Conservation (phyloP, 2,888 invertebrate genomes). For the Branchinecta sandiegonensis region DNA sequence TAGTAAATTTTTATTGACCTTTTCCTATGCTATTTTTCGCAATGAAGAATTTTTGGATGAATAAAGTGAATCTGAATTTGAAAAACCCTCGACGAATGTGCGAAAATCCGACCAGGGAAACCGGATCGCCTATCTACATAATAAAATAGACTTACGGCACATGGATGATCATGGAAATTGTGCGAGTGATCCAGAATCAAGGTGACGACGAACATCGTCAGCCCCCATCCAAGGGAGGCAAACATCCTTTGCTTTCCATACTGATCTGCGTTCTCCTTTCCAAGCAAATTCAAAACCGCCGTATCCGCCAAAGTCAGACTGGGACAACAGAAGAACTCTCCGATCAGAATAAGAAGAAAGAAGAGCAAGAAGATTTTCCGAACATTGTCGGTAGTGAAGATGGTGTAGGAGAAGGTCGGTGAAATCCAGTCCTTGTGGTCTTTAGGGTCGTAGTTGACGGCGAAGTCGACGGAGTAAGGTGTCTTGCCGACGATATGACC, state of each 20-base stretch:
- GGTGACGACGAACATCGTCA: conserved; percentile 97
- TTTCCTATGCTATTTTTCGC: too few species aligned
- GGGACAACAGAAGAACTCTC: conserved; percentile 94
- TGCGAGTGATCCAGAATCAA: conserved; percentile 93
- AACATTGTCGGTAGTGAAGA: conserved; percentile 73
- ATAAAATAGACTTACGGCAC: conserved; percentile 30
- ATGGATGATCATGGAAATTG: conserved; percentile 56
- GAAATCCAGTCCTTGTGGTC: conserved; percentile 62
- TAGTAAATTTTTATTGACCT: too few species aligned
- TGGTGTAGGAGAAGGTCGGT: conserved; percentile 82
- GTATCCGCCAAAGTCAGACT: conserved; percentile 85
- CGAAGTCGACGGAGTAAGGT: conserved; percentile 59
- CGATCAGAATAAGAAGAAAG: conserved; percentile 77
- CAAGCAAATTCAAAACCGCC: conserved; percentile 72
- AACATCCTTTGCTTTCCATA: conserved; percentile 97
- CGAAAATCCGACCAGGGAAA: too few species aligned
- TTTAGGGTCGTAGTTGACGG: conserved; percentile 52
- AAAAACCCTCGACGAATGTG: too few species aligned
- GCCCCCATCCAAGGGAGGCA: conserved; percentile 92
- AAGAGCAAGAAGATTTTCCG: conserved; percentile 86
- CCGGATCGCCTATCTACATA: too few species aligned
- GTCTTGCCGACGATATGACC: conserved; percentile 43
- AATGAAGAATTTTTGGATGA: too few species aligned
- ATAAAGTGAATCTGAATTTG: too few species aligned
- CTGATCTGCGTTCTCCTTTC: conserved; percentile 50